Evolutionary conservation across 2,888 invertebrate genomes (phyloP).

Genomic region (Sussaba pulchella): DNA sequence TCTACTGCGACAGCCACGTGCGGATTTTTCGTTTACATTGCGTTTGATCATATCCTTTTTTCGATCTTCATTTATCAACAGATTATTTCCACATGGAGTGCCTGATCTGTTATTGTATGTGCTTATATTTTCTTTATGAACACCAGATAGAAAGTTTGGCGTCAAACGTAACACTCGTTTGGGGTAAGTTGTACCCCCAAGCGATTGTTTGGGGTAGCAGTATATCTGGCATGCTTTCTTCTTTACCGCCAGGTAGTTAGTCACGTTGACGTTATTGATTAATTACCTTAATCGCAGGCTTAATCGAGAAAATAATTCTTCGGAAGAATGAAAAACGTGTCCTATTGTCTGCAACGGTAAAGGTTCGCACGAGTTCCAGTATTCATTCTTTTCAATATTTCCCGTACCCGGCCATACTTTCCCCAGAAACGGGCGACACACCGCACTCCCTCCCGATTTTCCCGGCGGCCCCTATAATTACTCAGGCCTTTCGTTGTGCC

Average conservation of each 20-base stretch:
- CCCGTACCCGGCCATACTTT: slow-evolving; percentile 7
- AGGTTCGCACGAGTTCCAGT: slow-evolving; percentile 17
- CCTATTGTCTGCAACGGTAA: slow-evolving; percentile 9
- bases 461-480: slow-evolving; percentile 39
- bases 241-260: slow-evolving; percentile 10
- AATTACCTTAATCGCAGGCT: not conserved
- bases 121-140: too few relatives aligned
- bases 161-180: too few relatives aligned
- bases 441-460: not conserved
- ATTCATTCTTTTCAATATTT: slow-evolving; percentile 33
- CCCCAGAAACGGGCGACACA: not conserved
- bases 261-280: slow-evolving; percentile 27
- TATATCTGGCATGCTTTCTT: too few relatives aligned
- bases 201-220: too few relatives aligned
- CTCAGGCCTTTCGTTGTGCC: slow-evolving; percentile 24
- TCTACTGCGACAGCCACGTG: too few relatives aligned
- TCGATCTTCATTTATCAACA: too few relatives aligned
- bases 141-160: too few relatives aligned
- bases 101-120: too few relatives aligned
- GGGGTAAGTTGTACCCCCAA: too few relatives aligned
- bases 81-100: too few relatives aligned
- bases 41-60: too few relatives aligned
- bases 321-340: slow-evolving; percentile 25
- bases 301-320: slow-evolving; percentile 51
- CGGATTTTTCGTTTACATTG: too few relatives aligned